Evolutionary conservation across 2,888 invertebrate genomes (phyloP), one percentile per base, ranked within the genome.

Genomic region (Drosophila prolongata): DNA sequence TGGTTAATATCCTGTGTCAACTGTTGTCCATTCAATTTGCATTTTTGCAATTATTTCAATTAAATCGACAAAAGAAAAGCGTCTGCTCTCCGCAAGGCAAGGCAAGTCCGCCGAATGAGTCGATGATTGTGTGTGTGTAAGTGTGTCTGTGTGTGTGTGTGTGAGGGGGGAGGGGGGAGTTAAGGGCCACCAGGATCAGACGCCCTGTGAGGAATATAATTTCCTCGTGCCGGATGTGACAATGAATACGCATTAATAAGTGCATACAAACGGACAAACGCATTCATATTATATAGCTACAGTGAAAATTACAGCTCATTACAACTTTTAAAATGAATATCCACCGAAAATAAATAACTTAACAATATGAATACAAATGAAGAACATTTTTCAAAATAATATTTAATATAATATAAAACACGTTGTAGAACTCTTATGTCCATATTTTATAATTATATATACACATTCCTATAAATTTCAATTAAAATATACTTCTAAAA

Each of bases 211-310:
- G 76, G 83, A 83, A 84, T 88, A 83, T 87, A 87, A 89, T 81
- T 88, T 86, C 85, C 88, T 88, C 72, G 73, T 65, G 70, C 87
- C 89, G 89, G 89, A 89, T 82, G 90, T 80, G 79, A 87, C 90
- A 89, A 89, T 89, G 90, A 89, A 84, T 86, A 79, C 80, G 82
- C 90, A 89, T 89, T 89, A 89, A 89, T 86, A 87, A 86, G 87
- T 83, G 72, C 66, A 72, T 58, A 77, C 56, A 73, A 50, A 74
- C 53, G 59, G 52, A 66, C 50, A 53, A 9, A 35, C 47, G 60
- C 19, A 67, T 30, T 43, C 62, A 30, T 65, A 47, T 56, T 65
- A 47, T 40, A 46, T 5, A 16, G 42, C 13, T 10, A 64, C 62
- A 64, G 49, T 50, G 1, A 27, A 11, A 3, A 9, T 8, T 30